Base-by-base conservation (phyloP, 2,113 vertebrate species). In the Phyllostomus hastatus region DNA sequence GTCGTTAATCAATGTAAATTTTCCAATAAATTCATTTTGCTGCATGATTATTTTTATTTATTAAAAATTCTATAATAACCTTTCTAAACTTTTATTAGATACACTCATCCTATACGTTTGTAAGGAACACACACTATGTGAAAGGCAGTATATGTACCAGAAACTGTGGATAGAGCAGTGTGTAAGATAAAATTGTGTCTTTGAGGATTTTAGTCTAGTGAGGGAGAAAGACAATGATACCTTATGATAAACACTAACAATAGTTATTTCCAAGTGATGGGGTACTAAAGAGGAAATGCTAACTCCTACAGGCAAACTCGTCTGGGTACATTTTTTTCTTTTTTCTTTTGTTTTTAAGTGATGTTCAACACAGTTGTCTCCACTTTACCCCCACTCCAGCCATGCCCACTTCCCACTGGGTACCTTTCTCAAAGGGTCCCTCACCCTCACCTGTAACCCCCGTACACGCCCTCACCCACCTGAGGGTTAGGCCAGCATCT, bases 1-100 rank as follows among this genome's bases (percentile, higher is more conserved):
- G 14, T 80, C 87, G 57, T 85, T 94, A 88, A 85, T 35, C 67
- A 96, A 50, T 69, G 48, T 83, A 82, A 57, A 70, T 73, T n/a
- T 90, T 75, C 5, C 17, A 78, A 69, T 75, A 79, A 79, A 66
- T 93, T 94, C 3, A 66, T 91, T 95, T 80, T 4, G n/a, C 69
- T 93, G 11, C n/a, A 31, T 75, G 79, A 75, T 87, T 93, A 79
- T 33, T 78, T 97, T 89, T 83, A 85, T 50, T 87, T 72, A 61
- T 41, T 24, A 81, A 87, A 94, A 31, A 17, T 76, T 81, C 31
- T 14, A 3, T 54, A 61, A 26, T 46, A 86, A 22, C 35, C 57
- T 83, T 85, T 69, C 19, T 81, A 35, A 1, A 57, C 22, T 80
- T 88, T 88, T 69, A 76, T 57, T 72, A 43, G 61, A 67, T 69